Conservation (phyloP, 2,888 invertebrate species). For the Cantharis rustica region DNA sequence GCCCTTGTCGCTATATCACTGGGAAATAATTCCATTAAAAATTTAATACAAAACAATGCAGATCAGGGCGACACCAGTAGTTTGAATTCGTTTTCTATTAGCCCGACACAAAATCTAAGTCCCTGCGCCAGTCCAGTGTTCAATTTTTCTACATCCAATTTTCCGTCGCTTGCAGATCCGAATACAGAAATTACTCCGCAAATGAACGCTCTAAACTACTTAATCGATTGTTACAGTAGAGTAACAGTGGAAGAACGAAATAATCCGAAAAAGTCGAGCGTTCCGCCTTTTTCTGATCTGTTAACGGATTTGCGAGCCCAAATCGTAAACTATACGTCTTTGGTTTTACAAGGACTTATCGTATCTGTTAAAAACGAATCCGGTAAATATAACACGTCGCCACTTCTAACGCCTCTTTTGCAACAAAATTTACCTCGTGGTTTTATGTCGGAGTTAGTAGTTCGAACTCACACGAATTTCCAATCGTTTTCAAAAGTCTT, state of each 20-base stretch:
- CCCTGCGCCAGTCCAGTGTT: conserved; percentile 50
- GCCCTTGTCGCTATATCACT: conserved; percentile 54
- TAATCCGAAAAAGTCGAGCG: conserved; percentile 76
- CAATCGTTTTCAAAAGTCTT: conserved; percentile 65
- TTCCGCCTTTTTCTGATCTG: conserved; percentile 73
- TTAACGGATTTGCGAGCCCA: conserved; percentile 63
- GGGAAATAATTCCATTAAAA: conserved; percentile 52
- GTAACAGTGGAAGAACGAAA: conserved; percentile 75
- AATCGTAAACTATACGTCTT: conserved; percentile 61
- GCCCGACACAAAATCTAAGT: conserved; percentile 53
- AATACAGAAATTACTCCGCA: conserved; percentile 38
- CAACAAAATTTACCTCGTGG: conserved; percentile 75
- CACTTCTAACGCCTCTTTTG: conserved; percentile 71
- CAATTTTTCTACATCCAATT: conserved; percentile 46
- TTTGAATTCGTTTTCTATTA: conserved; percentile 50
- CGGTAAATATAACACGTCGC: conserved; percentile 62
- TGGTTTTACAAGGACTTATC: conserved; percentile 60
- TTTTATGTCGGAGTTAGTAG: conserved; percentile 66
- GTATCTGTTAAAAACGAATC: conserved; percentile 54
- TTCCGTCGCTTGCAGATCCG: conserved; percentile 41
- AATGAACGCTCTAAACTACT: conserved; percentile 54
- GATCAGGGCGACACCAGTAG: conserved; percentile 53
- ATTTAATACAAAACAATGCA: conserved; percentile 35
- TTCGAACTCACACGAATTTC: conserved; percentile 60
- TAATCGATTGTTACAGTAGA: conserved; percentile 71